These are phyloP conservation scores for Nothocercus julius DNA, from an alignment of 2,113 vertebrate genomes.

Conservation along the genomic window DNA sequence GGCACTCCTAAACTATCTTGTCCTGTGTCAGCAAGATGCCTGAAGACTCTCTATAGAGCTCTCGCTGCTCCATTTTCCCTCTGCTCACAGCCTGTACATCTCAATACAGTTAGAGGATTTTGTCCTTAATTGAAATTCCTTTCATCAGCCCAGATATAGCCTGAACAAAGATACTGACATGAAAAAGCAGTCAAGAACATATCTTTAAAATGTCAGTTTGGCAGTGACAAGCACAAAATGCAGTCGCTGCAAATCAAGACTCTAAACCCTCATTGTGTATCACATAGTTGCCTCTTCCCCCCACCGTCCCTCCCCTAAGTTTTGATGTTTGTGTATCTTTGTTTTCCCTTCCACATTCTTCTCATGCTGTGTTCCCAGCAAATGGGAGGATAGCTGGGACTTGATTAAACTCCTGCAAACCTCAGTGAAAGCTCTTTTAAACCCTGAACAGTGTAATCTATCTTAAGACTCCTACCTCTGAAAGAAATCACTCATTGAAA, in stretches of 20 bases:
- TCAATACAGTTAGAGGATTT: constrained; percentile 54
- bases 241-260: constrained; percentile 46
- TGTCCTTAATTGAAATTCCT: constrained; percentile 72
- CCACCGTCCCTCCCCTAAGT: neutral
- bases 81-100: constrained; percentile 38
- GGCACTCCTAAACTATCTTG: constrained; percentile 64
- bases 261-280: constrained; percentile 16
- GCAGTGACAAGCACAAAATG: constrained; percentile 65
- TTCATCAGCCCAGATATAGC: constrained; percentile 68
- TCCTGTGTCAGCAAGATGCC: constrained; percentile 70
- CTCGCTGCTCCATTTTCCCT: constrained; percentile 31
- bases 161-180: constrained; percentile 66
- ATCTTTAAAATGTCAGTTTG: constrained; percentile 70
- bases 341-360: constrained; percentile 51
- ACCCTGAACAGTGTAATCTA: constrained; percentile 22
- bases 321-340: constrained; percentile 46
- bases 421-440: constrained; percentile 36
- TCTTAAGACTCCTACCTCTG: neutral
- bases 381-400: constrained; percentile 21
- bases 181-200: constrained; percentile 65
- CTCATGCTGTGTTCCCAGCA: constrained; percentile 40
- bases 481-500: constrained; percentile 13
- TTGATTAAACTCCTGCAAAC: constrained; percentile 48
- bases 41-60: constrained; percentile 29
- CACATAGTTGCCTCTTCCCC: constrained; percentile 4